Evolutionary conservation across 2,113 vertebrate genomes (phyloP).

Genomic region (Percopsis transmontana): DNA sequence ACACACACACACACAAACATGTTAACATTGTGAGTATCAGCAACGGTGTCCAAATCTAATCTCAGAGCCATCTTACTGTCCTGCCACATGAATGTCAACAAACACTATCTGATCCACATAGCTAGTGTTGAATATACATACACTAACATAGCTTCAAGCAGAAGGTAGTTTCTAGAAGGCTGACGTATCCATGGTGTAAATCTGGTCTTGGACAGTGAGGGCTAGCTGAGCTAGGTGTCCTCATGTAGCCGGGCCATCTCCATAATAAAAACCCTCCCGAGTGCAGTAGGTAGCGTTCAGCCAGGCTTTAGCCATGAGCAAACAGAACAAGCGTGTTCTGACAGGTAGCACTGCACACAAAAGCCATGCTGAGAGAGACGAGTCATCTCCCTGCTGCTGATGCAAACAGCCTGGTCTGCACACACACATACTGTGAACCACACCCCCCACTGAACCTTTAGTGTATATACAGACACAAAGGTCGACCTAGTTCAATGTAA

Average conservation of each 20-base stretch:
- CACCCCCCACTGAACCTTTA: slow-evolving; percentile 23
- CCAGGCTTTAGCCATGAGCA: slow-evolving; percentile 50
- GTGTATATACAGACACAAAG: slow-evolving; percentile 16
- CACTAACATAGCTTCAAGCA: neutral
- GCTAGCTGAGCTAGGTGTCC: slow-evolving; percentile 11
- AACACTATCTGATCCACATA: too few relatives aligned
- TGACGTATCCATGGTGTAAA: neutral
- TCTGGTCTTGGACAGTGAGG: neutral
- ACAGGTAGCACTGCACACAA: slow-evolving; percentile 48
- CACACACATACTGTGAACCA: slow-evolving; percentile 18
- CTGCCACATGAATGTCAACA: slow-evolving; percentile 12
- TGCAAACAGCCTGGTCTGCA: slow-evolving; percentile 20
- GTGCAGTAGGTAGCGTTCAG: slow-evolving; percentile 28
- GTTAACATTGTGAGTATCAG: neutral
- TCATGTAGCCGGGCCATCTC: neutral
- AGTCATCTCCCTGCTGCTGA: slow-evolving; percentile 26
- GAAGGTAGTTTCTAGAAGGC: neutral
- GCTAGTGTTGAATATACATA: slow-evolving; percentile 3
- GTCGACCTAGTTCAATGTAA: slow-evolving; percentile 1
- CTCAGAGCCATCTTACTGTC: neutral
- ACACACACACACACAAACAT: neutral
- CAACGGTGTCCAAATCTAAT: neutral
- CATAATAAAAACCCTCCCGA: slow-evolving; percentile 11
- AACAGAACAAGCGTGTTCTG: slow-evolving; percentile 54
- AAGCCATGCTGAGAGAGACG: neutral